Conservation (phyloP, 1,140 invertebrate genomes). For the Sycophila sp. region DNA sequence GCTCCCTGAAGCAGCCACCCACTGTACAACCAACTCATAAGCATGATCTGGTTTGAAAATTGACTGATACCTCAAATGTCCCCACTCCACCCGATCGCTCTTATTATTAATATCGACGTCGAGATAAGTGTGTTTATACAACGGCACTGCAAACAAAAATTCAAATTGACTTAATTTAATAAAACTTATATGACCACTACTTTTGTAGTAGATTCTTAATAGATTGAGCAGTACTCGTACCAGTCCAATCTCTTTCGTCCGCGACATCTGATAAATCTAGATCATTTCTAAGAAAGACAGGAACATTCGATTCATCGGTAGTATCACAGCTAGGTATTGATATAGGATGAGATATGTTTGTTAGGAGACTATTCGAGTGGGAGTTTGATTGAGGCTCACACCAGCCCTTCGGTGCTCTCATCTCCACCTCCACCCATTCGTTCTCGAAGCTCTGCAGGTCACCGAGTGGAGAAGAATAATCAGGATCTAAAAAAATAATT, state of each 20-base stretch:
- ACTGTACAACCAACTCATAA: conserved; percentile 94
- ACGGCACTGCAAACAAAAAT: conserved; percentile 64
- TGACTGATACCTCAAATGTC: conserved; percentile 91
- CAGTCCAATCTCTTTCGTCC: conserved; percentile 67
- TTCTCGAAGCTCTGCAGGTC: conserved; percentile 85
- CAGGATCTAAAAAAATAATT: conserved; percentile 56
- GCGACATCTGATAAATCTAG: conserved; percentile 68
- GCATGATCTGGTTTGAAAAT: conserved; percentile 87
- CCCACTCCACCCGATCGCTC: conserved; percentile 95
- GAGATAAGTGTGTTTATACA: conserved; percentile 84
- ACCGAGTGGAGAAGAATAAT: conserved; percentile 73
- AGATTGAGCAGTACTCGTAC: conserved; percentile 47
- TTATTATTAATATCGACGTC: conserved; percentile 89
- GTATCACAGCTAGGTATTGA: conserved; percentile 53
- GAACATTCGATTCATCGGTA: conserved; percentile 70
- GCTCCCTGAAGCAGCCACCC: conserved; percentile 94
- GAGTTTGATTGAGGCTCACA: conserved; percentile 56
- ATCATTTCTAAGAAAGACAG: conserved; percentile 72
- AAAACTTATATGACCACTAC: too few species aligned
- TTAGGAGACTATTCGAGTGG: conserved; percentile 43
- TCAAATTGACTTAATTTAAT: background rate
- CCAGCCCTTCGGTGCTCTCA: conserved; percentile 73
- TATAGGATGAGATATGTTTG: conserved; percentile 52
- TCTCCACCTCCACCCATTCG: conserved; percentile 90
- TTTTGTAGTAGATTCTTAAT: background rate